Percentiles rank a stretch among this genome's conserved stretches.
These are phyloP conservation scores for Euthynnus affinis DNA, from an alignment of 2,797 vertebrate species.

Conservation along the genomic window DNA sequence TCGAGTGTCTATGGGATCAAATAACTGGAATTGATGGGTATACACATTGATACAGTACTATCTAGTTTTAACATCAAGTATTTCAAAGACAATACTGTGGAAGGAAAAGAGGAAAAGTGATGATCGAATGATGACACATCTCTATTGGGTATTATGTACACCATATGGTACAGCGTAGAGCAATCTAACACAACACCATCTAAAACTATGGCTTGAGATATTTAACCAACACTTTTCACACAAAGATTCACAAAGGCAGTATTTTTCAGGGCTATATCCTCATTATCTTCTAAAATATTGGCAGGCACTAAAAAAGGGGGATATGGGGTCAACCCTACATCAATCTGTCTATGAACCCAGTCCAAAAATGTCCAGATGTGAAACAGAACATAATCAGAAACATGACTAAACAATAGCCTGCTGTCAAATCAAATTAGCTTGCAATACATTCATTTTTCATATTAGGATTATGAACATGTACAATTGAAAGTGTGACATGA, in stretches of 20 bases:
- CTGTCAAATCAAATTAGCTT: not conserved
- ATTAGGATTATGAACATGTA: not conserved
- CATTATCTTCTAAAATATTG: not conserved
- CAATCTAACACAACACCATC: not conserved
- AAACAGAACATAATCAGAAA: not conserved
- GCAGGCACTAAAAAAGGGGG: not conserved
- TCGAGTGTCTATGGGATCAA: too few relatives aligned
- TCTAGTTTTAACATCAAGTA: too few relatives aligned
- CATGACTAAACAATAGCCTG: not conserved
- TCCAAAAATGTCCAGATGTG: not conserved
- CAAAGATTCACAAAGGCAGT: not conserved
- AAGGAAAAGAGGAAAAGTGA: too few relatives aligned
- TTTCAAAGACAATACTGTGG: too few relatives aligned
- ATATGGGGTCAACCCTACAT: not conserved
- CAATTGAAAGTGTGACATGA: not conserved
- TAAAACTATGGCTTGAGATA: not conserved
- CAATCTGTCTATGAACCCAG: not conserved
- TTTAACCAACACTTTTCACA: not conserved
- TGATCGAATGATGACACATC: too few relatives aligned
- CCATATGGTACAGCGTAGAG: not conserved
- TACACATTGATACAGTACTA: too few relatives aligned
- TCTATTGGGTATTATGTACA: not conserved
- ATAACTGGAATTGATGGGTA: too few relatives aligned
- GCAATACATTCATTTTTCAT: slow-evolving; percentile 3
- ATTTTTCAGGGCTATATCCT: too few relatives aligned